These are phyloP conservation scores for Ennomos fuscantarius DNA, from an alignment of 2,888 invertebrate genomes.

Conservation along the genomic window DNA sequence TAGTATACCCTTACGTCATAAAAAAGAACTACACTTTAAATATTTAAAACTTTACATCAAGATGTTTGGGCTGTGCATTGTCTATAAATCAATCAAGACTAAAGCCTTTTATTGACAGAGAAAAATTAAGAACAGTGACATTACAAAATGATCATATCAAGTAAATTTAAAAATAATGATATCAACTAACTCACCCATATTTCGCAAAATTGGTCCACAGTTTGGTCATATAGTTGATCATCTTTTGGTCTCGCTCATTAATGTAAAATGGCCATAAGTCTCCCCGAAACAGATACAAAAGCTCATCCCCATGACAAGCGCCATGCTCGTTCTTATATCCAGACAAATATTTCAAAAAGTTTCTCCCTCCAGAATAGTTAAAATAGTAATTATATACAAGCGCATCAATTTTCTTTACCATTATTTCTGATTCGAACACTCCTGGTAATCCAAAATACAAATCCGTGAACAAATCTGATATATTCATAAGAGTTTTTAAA, in stretches of 20 bases:
- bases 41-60: no score
- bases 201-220: constrained; percentile 79
- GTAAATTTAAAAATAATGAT: neutral
- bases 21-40: no score
- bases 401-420: constrained; percentile 45
- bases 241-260: constrained; percentile 51
- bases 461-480: constrained; percentile 68
- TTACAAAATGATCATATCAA: no score
- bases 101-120: no score
- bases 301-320: constrained; percentile 73
- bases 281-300: constrained; percentile 68
- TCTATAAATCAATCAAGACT: no score
- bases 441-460: constrained; percentile 72
- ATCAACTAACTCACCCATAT: constrained; percentile 58
- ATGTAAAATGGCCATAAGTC: constrained; percentile 61
- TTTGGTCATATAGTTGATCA: constrained; percentile 65
- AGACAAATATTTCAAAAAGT: constrained; percentile 58
- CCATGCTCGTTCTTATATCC: constrained; percentile 57
- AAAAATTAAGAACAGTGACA: no score
- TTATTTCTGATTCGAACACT: constrained; percentile 61
- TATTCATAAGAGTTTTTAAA: constrained; percentile 63
- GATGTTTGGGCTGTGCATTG: no score
- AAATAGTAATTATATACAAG: constrained; percentile 70
- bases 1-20: no score
- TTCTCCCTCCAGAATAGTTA: constrained; percentile 68